Base-by-base conservation (phyloP, 2,113 vertebrate genomes). In the Pygoscelis antarcticus region DNA sequence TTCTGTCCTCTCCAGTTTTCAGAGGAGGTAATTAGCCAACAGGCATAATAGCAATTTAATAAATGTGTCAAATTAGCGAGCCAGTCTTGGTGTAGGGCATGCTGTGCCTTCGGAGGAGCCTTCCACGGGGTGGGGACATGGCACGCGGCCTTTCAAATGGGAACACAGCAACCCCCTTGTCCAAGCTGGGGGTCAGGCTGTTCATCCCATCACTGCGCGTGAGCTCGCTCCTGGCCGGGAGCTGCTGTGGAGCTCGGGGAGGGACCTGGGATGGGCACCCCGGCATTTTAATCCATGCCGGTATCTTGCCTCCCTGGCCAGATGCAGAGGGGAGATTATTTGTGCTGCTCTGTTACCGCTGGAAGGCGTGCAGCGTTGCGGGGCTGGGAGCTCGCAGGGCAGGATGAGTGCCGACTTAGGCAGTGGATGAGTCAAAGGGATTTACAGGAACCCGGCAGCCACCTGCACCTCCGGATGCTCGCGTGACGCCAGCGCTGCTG, bases 21-120 rank as follows among this genome's bases (percentile, higher is more conserved):
- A 40, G 61, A 72, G 62, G 61, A 83, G 87, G 40, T 79, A 93
- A 95, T 94, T 93, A 96, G 54, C 87, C 36, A 87, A n/a, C 47
- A 47, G 83, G 87, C 87, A 60, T 52, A 49, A 89, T 49, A 90
- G 70, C 40, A 42, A 52, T 80, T 83, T 87, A 93, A 14, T 84
- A 64, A 91, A 30, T 62, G 90, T 90, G 83, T 89, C 84, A 52
- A 46, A 75, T 22, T 11, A 74, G 64, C 0, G 27, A 93, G 77
- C 51, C 36, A 6, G 34, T 11, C 6, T 0, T 17, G 51, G n/a
- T 5, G 7, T 4, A 38, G 49, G 64, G 46, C 58, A 29, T 0
- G 0, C 52, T 34, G 70, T 68, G 51, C 65, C 57, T 60, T 76
- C 6, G 9, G n/a, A 87, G 38, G 23, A 71, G 65, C 32, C 12